phyloP scores from a whole-genome alignment of 2,888 invertebrate genomes.

The Acronicta leporina region DNA sequence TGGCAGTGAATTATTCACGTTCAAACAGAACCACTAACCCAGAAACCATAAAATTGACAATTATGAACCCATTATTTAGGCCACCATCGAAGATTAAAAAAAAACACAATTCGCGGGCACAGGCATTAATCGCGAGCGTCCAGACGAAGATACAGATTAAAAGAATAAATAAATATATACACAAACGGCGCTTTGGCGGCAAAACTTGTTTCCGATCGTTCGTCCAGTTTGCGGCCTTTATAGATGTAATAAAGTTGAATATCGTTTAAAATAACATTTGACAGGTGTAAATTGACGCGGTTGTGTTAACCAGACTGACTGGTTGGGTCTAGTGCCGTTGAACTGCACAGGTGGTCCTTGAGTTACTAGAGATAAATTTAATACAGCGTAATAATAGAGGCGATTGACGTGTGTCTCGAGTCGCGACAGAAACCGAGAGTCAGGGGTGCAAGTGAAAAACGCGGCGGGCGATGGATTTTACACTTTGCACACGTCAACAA shows the following conservation, averaged over 20 bases:
- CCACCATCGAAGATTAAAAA: slow-evolving; percentile 71
- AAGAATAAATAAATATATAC: slow-evolving; percentile 73
- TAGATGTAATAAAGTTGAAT: slow-evolving; percentile 70
- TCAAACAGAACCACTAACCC: slow-evolving; percentile 10
- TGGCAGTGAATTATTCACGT: not conserved
- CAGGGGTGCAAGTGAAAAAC: slow-evolving; percentile 48
- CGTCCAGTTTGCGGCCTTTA: slow-evolving; percentile 64
- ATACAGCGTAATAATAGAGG: slow-evolving; percentile 82
- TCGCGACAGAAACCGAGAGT: slow-evolving; percentile 69
- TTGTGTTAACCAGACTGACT: slow-evolving; percentile 82
- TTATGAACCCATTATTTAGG: slow-evolving; percentile 46
- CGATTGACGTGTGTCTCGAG: slow-evolving; percentile 64
- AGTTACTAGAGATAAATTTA: slow-evolving; percentile 85
- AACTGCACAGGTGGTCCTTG: slow-evolving; percentile 86
- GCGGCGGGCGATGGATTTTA: slow-evolving; percentile 8
- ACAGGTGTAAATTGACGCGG: slow-evolving; percentile 79
- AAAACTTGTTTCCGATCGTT: slow-evolving; percentile 66
- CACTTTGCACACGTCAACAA: not conserved
- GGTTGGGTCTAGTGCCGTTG: slow-evolving; percentile 83
- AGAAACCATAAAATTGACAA: slow-evolving; percentile 37
- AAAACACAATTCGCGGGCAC: slow-evolving; percentile 65
- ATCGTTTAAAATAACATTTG: slow-evolving; percentile 71
- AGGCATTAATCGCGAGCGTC: slow-evolving; percentile 78
- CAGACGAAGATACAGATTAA: slow-evolving; percentile 79
- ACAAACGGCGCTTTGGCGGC: slow-evolving; percentile 81